phyloP scores from a whole-genome alignment of 2,888 invertebrate species.

The Muscina levida region DNA sequence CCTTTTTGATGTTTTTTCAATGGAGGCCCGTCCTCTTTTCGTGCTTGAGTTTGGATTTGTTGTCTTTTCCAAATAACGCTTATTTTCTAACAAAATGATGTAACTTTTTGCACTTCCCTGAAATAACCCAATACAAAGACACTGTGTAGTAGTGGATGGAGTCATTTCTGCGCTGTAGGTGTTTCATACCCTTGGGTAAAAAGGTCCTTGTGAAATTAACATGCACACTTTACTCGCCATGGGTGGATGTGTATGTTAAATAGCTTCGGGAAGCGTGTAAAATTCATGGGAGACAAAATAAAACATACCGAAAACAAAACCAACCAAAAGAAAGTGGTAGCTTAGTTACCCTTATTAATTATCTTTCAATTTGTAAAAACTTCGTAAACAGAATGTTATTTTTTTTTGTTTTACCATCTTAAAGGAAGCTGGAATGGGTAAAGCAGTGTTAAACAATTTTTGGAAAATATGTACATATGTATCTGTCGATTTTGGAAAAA shows the following conservation, averaged over 20 bases:
- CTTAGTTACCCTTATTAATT: conserved; percentile 54
- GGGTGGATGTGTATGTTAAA: conserved; percentile 42
- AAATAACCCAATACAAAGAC: background rate
- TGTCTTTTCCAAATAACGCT: conserved; percentile 40
- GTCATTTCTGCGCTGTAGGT: conserved; percentile 23
- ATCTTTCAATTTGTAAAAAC: conserved; percentile 60
- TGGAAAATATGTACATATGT: no score
- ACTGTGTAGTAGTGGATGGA: background rate
- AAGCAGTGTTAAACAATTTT: no score
- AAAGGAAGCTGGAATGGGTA: no score
- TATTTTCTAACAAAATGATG: conserved; percentile 21
- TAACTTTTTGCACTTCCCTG: conserved; percentile 35
- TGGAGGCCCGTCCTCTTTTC: conserved; percentile 32
- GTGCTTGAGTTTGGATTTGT: conserved; percentile 31
- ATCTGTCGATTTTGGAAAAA: no score
- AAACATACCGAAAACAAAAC: background rate
- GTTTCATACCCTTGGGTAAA: conserved; percentile 4
- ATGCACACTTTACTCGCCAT: conserved; percentile 22
- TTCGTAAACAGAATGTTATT: no score
- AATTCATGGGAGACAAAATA: conserved; percentile 26
- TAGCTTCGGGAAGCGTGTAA: conserved; percentile 37
- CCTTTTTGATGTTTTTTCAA: conserved; percentile 60
- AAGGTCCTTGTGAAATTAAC: conserved; percentile 19
- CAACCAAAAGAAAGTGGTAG: conserved; percentile 26
- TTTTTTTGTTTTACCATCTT: no score